These are phyloP conservation scores for Xestia ashworthii DNA, from an alignment of 2,888 invertebrate species.

Conservation along the genomic window DNA sequence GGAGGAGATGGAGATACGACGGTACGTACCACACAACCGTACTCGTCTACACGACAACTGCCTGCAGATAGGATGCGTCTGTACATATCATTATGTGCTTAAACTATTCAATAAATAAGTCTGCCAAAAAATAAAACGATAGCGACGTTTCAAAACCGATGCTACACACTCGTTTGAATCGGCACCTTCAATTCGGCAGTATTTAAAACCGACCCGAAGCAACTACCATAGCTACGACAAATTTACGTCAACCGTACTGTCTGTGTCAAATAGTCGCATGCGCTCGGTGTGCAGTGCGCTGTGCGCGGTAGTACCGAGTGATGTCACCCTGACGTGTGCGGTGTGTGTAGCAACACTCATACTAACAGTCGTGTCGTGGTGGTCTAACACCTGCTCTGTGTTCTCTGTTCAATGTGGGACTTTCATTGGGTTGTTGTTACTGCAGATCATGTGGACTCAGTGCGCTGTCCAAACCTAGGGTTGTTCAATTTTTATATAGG, in stretches of 20 bases:
- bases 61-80: not conserved
- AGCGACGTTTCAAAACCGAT: not conserved
- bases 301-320: not conserved
- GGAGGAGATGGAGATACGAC: slow-evolving; percentile 90
- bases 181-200: not conserved
- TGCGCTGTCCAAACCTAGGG: not conserved
- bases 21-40: slow-evolving; percentile 67
- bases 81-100: not conserved
- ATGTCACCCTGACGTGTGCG: not conserved
- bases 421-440: not conserved
- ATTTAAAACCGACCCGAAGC: not conserved
- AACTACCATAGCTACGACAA: not conserved
- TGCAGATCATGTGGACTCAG: not conserved
- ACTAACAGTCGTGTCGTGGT: not conserved
- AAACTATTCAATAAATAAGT: not conserved
- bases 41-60: not conserved
- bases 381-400: not conserved
- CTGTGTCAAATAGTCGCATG: not conserved
- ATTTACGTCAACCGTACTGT: not conserved
- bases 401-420: not conserved
- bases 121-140: not conserved
- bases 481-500: not conserved
- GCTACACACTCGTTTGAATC: not conserved
- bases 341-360: not conserved
- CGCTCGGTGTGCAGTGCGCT: no score